phyloP scores from a whole-genome alignment of 2,797 vertebrate species.

The Lepus townsendii region DNA sequence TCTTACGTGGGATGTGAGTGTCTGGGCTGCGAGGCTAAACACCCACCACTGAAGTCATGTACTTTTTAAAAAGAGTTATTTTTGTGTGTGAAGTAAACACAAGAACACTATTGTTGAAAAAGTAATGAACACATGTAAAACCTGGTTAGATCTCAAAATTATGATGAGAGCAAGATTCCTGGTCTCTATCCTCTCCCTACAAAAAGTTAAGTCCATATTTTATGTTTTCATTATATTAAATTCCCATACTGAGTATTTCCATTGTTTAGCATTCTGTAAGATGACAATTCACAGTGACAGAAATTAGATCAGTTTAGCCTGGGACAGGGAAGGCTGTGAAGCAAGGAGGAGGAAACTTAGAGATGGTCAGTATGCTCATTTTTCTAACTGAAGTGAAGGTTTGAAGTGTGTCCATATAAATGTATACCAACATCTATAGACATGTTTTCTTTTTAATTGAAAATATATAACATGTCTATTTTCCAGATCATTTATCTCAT shows the following conservation, averaged over 20 bases:
- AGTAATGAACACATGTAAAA: not conserved
- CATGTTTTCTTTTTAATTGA: not conserved
- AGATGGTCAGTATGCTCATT: not conserved
- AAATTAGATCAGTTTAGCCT: not conserved
- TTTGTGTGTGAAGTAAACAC: not conserved
- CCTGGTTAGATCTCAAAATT: not conserved
- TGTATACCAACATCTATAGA: not conserved
- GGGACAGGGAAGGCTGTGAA: not conserved
- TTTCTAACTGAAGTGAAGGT: not conserved
- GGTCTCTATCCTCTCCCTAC: not conserved
- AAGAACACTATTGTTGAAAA: not conserved
- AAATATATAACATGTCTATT: not conserved
- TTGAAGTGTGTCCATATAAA: not conserved
- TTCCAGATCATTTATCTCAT: slow-evolving; percentile 18
- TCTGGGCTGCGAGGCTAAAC: no score
- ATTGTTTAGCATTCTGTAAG: no score
- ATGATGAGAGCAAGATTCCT: not conserved
- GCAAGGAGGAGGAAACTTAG: not conserved
- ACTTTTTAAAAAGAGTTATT: not conserved
- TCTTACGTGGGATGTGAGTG: not conserved
- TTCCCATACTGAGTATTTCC: no score
- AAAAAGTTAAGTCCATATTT: not conserved
- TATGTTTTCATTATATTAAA: not conserved
- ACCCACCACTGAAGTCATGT: not conserved
- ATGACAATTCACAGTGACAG: not conserved